Evolutionary conservation across 2,113 vertebrate species (phyloP), one percentile per base, ranked within the genome.

Genomic region (Colaptes auratus): DNA sequence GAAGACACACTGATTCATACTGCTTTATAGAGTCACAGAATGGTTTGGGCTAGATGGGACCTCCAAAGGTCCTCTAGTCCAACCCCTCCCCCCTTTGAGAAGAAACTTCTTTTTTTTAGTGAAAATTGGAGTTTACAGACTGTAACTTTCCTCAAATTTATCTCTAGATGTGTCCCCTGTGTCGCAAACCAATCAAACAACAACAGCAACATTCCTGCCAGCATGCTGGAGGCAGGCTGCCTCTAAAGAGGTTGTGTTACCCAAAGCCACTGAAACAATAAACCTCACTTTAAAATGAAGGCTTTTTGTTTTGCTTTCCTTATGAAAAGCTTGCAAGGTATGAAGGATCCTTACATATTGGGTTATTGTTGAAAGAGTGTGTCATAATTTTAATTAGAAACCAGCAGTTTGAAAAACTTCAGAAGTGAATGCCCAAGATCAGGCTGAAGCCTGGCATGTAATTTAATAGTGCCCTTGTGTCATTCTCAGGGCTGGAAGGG

Each of bases 361-460:
- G 11, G 44, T 65, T 86, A 71, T 69, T 95, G 79, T 80, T 83
- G 86, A 74, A 88, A 86, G 44, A 81, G 30, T 3, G 4, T 83
- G 86, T 93, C 82, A 78, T 67, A 71, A 72, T 90, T 97, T 92
- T 96, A 90, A 95, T 95, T 94, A 88, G 88, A 92, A 92, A 91
- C 69, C 52, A 72, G 70, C 69, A 46, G 60, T 92, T 42, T 91
- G 76, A 70, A 91, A 44, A 87, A 78, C 60, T 82, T 94, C 88
- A 42, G 33, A 80, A 89, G 66, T 86, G 66, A 83, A 88, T 77
- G 63, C 36, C 82, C 50, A 58, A 81, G 85, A 86, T 67, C 80
- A 89, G 63, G 77, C 53, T 42, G 63, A 89, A 95, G 74, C 55
- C 53, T 80, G 91, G 20, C 59, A 28, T 89, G 31, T 88, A 82